Evolutionary conservation across 1,140 invertebrate species (phyloP).

Genomic region (Habropoda laboriosa): DNA sequence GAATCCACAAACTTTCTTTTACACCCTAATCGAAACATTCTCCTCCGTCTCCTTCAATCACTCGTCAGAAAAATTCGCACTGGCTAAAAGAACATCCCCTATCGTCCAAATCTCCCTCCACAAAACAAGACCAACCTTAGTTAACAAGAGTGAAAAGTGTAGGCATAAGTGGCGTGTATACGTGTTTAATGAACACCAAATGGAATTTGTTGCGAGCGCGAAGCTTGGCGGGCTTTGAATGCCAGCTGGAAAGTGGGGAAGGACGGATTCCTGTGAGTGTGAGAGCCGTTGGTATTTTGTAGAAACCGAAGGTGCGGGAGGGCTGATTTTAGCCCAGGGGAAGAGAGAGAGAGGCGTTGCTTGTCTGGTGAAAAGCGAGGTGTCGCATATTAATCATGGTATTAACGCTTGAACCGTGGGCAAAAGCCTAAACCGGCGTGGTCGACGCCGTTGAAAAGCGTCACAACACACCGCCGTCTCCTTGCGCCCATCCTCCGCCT

Average conservation of each 20-base stretch:
- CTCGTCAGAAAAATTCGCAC: no score
- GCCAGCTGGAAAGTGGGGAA: background rate
- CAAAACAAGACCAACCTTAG: no score
- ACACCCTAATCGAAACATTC: no score
- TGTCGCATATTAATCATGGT: constrained; percentile 62
- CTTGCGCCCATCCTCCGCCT: background rate
- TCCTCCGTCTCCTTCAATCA: no score
- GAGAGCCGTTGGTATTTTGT: constrained; percentile 2
- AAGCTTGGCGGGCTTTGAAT: constrained; percentile 27
- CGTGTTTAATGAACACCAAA: constrained; percentile 60
- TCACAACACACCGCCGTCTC: constrained; percentile 26
- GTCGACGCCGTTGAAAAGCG: constrained; percentile 16
- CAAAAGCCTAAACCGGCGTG: constrained; percentile 35
- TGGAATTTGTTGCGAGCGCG: constrained; percentile 54
- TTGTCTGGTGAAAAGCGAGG: constrained; percentile 35
- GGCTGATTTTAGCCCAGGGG: constrained; percentile 9
- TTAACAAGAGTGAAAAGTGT: constrained; percentile 54
- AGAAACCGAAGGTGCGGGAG: background rate
- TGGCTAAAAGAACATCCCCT: no score
- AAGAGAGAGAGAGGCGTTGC: background rate
- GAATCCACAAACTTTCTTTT: no score
- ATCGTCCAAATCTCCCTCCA: no score
- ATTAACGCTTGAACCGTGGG: constrained; percentile 52
- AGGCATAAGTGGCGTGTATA: constrained; percentile 45
- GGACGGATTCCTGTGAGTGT: background rate